These are phyloP conservation scores for Xyrichtys novacula DNA, from an alignment of 2,797 vertebrate species.

Conservation along the genomic window DNA sequence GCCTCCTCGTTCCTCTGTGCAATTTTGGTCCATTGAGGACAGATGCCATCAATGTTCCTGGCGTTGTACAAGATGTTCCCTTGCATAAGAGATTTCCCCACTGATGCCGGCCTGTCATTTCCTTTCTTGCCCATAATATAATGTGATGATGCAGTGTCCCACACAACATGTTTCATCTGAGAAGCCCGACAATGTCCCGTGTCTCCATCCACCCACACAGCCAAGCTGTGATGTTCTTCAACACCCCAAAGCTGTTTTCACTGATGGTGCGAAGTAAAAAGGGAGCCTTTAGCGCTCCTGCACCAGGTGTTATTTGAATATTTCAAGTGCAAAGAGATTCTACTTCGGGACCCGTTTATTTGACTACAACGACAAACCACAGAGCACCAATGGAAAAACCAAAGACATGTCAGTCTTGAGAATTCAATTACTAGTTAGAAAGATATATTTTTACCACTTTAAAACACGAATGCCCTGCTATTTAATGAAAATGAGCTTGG, in stretches of 20 bases:
- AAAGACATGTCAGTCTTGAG: slow-evolving; percentile 4
- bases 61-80: slow-evolving; percentile 63
- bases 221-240: slow-evolving; percentile 67
- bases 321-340: slow-evolving; percentile 49
- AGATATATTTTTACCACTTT: neutral
- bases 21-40: slow-evolving; percentile 43
- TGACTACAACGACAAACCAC: slow-evolving; percentile 30
- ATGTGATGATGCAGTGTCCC: slow-evolving; percentile 44
- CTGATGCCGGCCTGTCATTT: slow-evolving; percentile 65
- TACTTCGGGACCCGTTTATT: slow-evolving; percentile 19
- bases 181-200: slow-evolving; percentile 41
- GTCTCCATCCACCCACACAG: slow-evolving; percentile 53
- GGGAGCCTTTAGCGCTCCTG: slow-evolving; percentile 24
- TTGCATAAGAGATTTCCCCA: slow-evolving; percentile 63
- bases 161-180: slow-evolving; percentile 41
- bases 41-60: slow-evolving; percentile 53
- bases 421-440: slow-evolving; percentile 18
- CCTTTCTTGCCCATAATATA: slow-evolving; percentile 51
- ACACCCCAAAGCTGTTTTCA: slow-evolving; percentile 66
- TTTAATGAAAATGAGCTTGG: slow-evolving; percentile 3
- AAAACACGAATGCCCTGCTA: slow-evolving; percentile 9
- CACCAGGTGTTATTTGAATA: slow-evolving; percentile 67
- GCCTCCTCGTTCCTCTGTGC: slow-evolving; percentile 45
- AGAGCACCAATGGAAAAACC: slow-evolving; percentile 8
- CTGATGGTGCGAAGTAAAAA: slow-evolving; percentile 44